A percentile compares a stretch with the other conserved stretches of the same genome.
Conservation (phyloP, 2,113 vertebrate genomes). For the Lycaon pictus region DNA sequence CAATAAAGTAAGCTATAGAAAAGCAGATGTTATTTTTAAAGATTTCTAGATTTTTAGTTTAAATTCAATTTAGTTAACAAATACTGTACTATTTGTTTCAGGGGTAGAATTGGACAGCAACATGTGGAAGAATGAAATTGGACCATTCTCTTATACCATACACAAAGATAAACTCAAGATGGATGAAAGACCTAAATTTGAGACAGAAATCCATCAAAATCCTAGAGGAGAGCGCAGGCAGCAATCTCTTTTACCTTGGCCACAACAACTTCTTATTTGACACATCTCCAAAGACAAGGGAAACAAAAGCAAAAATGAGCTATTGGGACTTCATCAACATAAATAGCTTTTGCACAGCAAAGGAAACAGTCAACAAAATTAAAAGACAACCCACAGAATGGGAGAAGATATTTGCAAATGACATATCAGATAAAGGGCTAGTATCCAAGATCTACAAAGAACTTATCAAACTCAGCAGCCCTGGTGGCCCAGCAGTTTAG, state of each 20-base stretch:
- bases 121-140: background rate
- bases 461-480: background rate
- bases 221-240: background rate
- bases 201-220: background rate
- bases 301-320: background rate
- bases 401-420: background rate
- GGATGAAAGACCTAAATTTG: background rate
- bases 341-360: background rate
- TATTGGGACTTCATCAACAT: background rate
- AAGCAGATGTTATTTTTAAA: background rate
- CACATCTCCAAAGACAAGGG: background rate
- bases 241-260: background rate
- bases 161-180: background rate
- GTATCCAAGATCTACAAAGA: background rate
- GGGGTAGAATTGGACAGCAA: background rate
- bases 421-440: background rate
- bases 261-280: background rate
- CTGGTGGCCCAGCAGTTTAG: too few relatives aligned
- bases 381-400: background rate
- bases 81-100: background rate
- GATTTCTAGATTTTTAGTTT: background rate
- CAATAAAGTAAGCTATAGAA: background rate
- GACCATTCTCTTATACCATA: background rate
- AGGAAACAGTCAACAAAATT: background rate
- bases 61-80: background rate